These are phyloP conservation scores for Eciton burchellii DNA, from an alignment of 1,140 invertebrate genomes.

Conservation along the genomic window DNA sequence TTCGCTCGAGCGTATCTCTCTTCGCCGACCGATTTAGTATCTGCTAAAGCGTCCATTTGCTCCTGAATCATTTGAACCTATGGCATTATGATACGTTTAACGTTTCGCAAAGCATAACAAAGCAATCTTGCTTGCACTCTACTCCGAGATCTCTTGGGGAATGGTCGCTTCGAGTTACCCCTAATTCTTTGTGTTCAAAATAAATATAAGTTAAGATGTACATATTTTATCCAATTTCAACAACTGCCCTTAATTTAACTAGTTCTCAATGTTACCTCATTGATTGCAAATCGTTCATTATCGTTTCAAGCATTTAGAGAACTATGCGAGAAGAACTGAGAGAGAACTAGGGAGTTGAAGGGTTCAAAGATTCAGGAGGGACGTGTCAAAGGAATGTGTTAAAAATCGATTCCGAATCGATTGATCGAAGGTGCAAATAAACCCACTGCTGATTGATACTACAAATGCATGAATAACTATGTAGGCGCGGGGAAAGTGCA, in stretches of 20 bases:
- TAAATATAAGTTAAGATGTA: neutral
- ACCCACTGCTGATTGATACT: neutral
- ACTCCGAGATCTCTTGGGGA: neutral
- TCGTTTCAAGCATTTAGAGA: too few species aligned
- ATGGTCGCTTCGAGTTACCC: neutral
- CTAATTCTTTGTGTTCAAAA: neutral
- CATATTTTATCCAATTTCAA: neutral
- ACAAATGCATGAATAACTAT: neutral
- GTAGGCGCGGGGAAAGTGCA: slow-evolving; percentile 29
- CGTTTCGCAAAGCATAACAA: neutral
- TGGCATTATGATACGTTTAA: slow-evolving; percentile 64
- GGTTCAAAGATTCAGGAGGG: neutral
- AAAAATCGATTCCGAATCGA: neutral
- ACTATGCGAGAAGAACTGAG: too few species aligned
- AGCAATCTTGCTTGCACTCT: neutral
- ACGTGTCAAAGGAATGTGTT: neutral
- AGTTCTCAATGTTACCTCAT: neutral
- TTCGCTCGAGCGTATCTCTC: slow-evolving; percentile 94
- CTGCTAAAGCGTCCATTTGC: slow-evolving; percentile 94
- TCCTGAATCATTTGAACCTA: slow-evolving; percentile 96
- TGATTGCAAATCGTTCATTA: neutral
- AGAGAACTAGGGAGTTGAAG: too few species aligned
- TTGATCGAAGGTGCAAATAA: neutral
- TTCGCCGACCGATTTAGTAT: slow-evolving; percentile 93
- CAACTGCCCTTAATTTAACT: neutral